phyloP scores from a whole-genome alignment of 2,113 vertebrate genomes.

The Camelus dromedarius region DNA sequence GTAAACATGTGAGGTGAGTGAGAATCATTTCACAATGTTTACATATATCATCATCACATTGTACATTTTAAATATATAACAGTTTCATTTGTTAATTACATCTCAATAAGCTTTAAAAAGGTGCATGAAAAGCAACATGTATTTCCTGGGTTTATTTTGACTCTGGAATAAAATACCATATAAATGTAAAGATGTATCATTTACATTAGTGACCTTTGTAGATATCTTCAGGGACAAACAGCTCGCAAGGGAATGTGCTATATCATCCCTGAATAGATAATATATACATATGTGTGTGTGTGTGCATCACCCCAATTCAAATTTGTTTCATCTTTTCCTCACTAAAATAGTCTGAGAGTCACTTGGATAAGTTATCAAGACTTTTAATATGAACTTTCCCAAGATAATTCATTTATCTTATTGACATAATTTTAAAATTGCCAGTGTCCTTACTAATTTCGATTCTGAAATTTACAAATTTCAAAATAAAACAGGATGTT shows the following conservation, averaged over 20 bases:
- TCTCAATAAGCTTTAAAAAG: background rate
- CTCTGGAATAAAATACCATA: background rate
- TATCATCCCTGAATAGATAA: background rate
- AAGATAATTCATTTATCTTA: background rate
- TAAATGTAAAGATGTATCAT: background rate
- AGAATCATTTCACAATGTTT: background rate
- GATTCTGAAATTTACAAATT: background rate
- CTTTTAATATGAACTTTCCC: background rate
- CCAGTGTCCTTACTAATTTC: background rate
- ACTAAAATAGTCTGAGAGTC: background rate
- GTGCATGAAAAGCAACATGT: background rate
- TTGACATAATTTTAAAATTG: background rate
- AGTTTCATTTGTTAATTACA: background rate
- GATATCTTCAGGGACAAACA: background rate
- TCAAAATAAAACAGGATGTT: constrained; percentile 9
- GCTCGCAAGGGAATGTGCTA: background rate
- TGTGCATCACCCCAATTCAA: background rate
- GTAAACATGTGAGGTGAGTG: background rate
- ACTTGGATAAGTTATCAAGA: background rate
- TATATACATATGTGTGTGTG: background rate
- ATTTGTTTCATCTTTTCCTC: background rate
- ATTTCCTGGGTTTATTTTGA: background rate
- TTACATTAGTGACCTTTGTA: background rate
- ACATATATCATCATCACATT: background rate
- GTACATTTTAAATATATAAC: background rate